phyloP scores from a whole-genome alignment of 2,113 vertebrate genomes.

The Megaceryle torquata region DNA sequence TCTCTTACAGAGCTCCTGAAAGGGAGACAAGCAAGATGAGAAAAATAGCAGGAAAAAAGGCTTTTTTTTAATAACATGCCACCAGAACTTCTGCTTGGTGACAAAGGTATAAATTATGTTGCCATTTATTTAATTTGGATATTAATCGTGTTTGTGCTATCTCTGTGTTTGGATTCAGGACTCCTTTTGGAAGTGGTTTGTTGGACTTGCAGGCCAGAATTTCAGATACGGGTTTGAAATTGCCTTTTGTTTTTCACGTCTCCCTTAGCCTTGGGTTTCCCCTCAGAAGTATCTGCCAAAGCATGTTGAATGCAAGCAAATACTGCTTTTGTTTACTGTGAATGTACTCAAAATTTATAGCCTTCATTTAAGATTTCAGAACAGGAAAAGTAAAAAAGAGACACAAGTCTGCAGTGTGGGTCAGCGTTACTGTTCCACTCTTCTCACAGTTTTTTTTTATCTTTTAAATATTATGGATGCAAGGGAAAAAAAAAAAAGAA shows the following conservation, averaged over 20 bases:
- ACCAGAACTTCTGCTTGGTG: conserved; percentile 14
- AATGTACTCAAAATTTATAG: neutral
- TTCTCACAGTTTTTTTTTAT: neutral
- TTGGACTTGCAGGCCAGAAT: neutral
- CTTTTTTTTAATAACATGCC: conserved; percentile 10
- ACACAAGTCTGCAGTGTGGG: fast-evolving
- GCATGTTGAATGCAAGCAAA: neutral
- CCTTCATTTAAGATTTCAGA: neutral
- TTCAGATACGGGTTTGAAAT: neutral
- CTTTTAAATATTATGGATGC: neutral
- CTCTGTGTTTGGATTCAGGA: neutral
- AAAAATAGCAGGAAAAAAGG: neutral
- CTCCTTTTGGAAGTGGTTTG: neutral
- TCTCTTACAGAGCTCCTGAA: conserved; percentile 41
- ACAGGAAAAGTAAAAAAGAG: neutral
- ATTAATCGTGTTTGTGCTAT: neutral
- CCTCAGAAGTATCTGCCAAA: neutral
- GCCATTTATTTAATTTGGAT: neutral
- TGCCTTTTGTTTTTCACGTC: neutral
- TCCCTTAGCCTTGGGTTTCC: neutral
- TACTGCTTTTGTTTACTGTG: neutral
- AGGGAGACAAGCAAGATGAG: conserved; percentile 1
- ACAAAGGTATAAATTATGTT: conserved; percentile 5
- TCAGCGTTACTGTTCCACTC: neutral
- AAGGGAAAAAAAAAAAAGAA: too few species aligned